These are phyloP conservation scores for Platichthys flesus DNA, from an alignment of 2,113 vertebrate species.

Conservation along the genomic window DNA sequence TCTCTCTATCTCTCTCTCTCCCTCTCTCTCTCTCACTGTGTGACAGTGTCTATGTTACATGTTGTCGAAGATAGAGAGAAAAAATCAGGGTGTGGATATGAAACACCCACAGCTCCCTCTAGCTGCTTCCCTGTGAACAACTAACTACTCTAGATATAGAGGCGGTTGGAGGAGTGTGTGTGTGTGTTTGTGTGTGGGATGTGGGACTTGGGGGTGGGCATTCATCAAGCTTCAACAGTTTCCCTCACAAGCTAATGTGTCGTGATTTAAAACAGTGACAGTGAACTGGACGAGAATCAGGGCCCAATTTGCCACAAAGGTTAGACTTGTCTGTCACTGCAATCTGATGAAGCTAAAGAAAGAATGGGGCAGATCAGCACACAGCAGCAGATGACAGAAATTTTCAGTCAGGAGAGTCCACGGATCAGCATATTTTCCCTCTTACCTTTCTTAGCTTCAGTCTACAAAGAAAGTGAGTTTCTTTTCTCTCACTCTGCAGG, in stretches of 20 bases:
- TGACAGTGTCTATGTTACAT: neutral
- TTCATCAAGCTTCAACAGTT: slow-evolving; percentile 23
- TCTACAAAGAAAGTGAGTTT: neutral
- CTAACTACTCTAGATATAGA: slow-evolving; percentile 36
- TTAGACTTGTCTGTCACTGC: slow-evolving; percentile 14
- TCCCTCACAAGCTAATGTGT: slow-evolving; percentile 54
- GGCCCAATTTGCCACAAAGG: slow-evolving; percentile 30
- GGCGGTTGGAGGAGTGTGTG: neutral
- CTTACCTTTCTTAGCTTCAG: neutral
- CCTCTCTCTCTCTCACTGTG: too few relatives aligned
- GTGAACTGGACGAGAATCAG: slow-evolving; percentile 24
- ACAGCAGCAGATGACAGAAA: neutral
- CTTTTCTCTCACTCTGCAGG: neutral
- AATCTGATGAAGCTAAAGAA: slow-evolving; percentile 24
- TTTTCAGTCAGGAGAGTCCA: neutral
- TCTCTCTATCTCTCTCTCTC: too few relatives aligned
- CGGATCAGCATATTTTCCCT: slow-evolving; percentile 3
- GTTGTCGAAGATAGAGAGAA: neutral
- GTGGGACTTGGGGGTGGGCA: neutral
- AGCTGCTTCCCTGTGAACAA: slow-evolving; percentile 60
- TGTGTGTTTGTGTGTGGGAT: slow-evolving; percentile 11
- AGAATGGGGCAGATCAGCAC: slow-evolving; percentile 22
- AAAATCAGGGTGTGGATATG: neutral
- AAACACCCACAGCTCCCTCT: slow-evolving; percentile 80
- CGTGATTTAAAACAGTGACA: slow-evolving; percentile 62